These are phyloP conservation scores for Sternotherus odoratus DNA, from an alignment of 2,797 vertebrate species.

Conservation along the genomic window DNA sequence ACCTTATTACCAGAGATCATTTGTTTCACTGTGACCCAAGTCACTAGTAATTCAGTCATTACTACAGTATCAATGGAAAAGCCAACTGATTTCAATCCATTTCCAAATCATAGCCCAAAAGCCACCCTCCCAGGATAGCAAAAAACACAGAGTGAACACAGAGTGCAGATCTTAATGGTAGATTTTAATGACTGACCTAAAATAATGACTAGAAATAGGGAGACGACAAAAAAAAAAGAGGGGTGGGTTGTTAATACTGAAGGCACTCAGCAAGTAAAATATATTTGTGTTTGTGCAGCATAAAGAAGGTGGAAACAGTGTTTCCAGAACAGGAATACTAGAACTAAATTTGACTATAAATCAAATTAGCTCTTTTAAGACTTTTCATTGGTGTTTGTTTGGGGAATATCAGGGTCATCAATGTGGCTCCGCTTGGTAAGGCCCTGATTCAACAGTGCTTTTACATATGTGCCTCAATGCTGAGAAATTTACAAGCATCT, in stretches of 20 bases:
- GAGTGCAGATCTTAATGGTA: neutral
- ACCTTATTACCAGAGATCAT: accelerated
- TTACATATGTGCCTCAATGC: neutral
- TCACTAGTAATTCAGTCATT: neutral
- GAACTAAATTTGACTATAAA: neutral
- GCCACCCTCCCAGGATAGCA: neutral
- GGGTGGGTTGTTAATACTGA: neutral
- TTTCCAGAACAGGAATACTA: neutral
- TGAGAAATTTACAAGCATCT: neutral
- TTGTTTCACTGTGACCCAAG: neutral
- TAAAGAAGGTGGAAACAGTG: neutral
- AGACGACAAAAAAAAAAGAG: neutral
- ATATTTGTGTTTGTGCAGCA: neutral
- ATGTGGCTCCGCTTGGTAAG: neutral
- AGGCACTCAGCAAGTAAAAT: neutral
- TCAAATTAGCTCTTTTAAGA: neutral
- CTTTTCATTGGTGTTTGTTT: neutral
- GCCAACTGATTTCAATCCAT: neutral
- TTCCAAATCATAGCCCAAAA: neutral
- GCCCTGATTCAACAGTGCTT: neutral
- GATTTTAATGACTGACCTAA: neutral
- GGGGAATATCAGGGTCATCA: neutral
- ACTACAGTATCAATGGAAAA: neutral
- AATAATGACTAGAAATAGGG: neutral
- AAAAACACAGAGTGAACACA: neutral